These are phyloP conservation scores for Paralichthys olivaceus DNA, from an alignment of 2,113 vertebrate genomes.

Conservation along the genomic window DNA sequence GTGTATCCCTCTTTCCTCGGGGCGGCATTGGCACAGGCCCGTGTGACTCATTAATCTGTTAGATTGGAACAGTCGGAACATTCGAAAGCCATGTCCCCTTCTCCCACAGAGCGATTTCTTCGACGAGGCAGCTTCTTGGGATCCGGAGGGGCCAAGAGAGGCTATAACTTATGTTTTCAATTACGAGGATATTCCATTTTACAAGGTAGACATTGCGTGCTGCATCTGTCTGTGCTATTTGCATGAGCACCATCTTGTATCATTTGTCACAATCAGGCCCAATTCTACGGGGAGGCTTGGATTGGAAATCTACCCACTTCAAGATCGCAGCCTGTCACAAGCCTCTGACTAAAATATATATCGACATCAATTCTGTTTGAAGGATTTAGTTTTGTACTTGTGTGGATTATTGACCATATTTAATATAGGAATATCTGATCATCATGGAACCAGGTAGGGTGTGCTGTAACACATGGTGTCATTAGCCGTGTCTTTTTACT, in stretches of 20 bases:
- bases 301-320: constrained; percentile 16
- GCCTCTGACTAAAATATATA: constrained; percentile 4
- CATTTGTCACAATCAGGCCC: constrained; percentile 53
- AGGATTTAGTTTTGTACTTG: background rate
- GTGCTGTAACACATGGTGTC: background rate
- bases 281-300: constrained; percentile 22
- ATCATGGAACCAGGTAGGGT: background rate
- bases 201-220: constrained; percentile 44
- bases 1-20: constrained; percentile 64
- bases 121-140: constrained; percentile 66
- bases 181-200: constrained; percentile 72
- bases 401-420: background rate
- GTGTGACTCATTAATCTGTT: constrained; percentile 80
- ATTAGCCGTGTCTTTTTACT: background rate
- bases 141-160: constrained; percentile 46
- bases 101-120: constrained; percentile 64
- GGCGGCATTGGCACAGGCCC: constrained; percentile 62
- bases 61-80: constrained; percentile 80
- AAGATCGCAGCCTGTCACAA: constrained; percentile 5
- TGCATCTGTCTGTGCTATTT: constrained; percentile 53
- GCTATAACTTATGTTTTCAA: constrained; percentile 74
- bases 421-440: background rate
- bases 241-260: constrained; percentile 39
- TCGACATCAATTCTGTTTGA: background rate
- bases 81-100: constrained; percentile 63